These are phyloP conservation scores for Lutraria lutraria DNA, from an alignment of 2,888 invertebrate species.

Conservation along the genomic window DNA sequence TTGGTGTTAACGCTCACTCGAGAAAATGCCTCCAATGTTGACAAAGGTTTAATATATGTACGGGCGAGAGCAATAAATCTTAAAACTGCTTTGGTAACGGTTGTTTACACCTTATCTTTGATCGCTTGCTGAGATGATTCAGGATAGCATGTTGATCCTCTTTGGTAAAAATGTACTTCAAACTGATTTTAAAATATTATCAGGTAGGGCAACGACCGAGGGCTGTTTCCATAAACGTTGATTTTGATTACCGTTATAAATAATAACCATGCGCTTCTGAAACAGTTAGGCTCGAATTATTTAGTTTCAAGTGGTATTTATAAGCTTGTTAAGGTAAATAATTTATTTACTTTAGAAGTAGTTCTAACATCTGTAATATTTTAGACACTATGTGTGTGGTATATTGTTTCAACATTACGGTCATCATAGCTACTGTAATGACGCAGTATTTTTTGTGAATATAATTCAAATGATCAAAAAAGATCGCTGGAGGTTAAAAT, in stretches of 20 bases:
- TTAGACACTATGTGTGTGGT: not conserved
- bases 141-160: slow-evolving; percentile 3
- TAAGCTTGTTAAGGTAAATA: not conserved
- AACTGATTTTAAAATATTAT: slow-evolving; percentile 2
- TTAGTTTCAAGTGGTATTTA: slow-evolving; percentile 15
- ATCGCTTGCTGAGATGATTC: slow-evolving; percentile 23
- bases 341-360: slow-evolving; percentile 5
- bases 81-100: slow-evolving; percentile 20
- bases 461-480: not conserved
- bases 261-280: slow-evolving; percentile 5
- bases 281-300: slow-evolving; percentile 7
- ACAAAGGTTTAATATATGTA: slow-evolving; percentile 20
- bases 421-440: not conserved
- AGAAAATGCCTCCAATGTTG: slow-evolving; percentile 2
- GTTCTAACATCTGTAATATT: not conserved
- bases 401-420: not conserved
- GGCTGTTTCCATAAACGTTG: not conserved
- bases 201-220: not conserved
- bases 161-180: not conserved
- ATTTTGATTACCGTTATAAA: slow-evolving; percentile 7
- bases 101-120: slow-evolving; percentile 38
- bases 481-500: not conserved
- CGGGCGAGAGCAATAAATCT: slow-evolving; percentile 1
- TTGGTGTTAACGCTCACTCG: not conserved
- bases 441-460: not conserved